Percentiles rank a stretch among this genome's conserved stretches.
Conservation (phyloP, 2,797 vertebrate genomes). For the Myripristis jacobus region DNA sequence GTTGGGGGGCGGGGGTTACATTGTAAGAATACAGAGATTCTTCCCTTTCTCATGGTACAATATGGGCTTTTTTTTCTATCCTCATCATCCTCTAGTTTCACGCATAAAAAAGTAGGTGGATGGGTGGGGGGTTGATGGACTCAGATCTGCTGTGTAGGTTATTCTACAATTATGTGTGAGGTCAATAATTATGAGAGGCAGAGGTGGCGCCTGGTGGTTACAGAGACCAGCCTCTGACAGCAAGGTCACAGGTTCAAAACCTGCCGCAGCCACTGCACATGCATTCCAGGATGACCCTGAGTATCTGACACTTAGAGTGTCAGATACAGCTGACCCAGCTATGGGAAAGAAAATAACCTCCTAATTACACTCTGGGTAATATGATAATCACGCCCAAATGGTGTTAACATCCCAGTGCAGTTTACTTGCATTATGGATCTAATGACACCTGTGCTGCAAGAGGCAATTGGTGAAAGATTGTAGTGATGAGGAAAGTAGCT, state of each 20-base stretch:
- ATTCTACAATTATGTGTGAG: not conserved
- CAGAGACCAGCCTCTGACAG: not conserved
- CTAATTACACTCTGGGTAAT: not conserved
- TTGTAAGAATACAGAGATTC: no score
- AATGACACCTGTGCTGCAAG: conserved; percentile 27
- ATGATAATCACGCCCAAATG: conserved; percentile 8
- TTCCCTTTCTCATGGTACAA: no score
- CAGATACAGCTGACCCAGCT: not conserved
- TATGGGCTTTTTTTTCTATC: no score
- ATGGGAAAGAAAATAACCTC: conserved; percentile 1
- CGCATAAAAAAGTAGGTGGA: no score
- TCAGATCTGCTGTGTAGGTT: no score
- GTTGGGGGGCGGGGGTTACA: no score
- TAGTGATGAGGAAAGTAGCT: no score
- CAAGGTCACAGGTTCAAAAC: not conserved
- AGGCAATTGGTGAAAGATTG: conserved; percentile 25
- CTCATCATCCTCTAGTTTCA: no score
- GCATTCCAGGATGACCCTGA: not conserved
- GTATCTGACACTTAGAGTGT: not conserved
- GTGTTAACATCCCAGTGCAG: conserved; percentile 14
- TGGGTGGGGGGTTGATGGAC: no score
- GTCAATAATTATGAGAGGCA: not conserved
- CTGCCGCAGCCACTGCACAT: not conserved
- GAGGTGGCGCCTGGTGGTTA: not conserved
- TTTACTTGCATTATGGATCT: conserved; percentile 28